Conservation (phyloP, 2,797 vertebrate species). For the Sebastiscus tertius region DNA sequence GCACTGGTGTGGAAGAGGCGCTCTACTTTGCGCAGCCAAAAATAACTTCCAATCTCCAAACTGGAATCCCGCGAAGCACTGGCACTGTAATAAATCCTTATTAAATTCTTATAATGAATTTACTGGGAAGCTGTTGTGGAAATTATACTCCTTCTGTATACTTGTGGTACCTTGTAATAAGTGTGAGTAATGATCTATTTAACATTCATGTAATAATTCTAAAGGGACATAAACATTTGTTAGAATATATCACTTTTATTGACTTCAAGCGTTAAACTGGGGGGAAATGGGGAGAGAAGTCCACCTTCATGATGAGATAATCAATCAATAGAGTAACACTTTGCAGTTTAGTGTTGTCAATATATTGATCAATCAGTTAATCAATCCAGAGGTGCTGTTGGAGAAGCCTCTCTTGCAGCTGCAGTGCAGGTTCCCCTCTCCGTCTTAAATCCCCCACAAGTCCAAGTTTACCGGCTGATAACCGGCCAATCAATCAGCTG, state of each 20-base stretch:
- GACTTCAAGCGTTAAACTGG: neutral
- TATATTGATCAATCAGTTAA: neutral
- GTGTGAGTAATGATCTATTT: neutral
- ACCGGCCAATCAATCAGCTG: neutral
- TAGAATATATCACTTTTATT: neutral
- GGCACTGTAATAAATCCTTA: slow-evolving; percentile 11
- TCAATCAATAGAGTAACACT: neutral
- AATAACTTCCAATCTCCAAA: slow-evolving; percentile 74
- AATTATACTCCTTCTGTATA: neutral
- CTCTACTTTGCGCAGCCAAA: slow-evolving; percentile 70
- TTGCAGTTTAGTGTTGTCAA: neutral
- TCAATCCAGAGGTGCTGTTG: slow-evolving; percentile 9
- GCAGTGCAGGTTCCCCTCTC: slow-evolving; percentile 14
- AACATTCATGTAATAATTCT: neutral
- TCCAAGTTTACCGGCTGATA: slow-evolving; percentile 35
- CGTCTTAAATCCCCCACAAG: neutral
- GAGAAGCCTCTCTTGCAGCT: neutral
- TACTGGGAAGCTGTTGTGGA: neutral
- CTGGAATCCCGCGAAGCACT: slow-evolving; percentile 44
- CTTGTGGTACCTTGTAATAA: neutral
- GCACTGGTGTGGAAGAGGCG: slow-evolving; percentile 54
- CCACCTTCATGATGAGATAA: neutral
- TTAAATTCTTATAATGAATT: neutral
- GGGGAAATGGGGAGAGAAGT: neutral
- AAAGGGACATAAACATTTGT: neutral